phyloP scores from a whole-genome alignment of 2,797 vertebrate genomes.

The Sebastes hubbsi region DNA sequence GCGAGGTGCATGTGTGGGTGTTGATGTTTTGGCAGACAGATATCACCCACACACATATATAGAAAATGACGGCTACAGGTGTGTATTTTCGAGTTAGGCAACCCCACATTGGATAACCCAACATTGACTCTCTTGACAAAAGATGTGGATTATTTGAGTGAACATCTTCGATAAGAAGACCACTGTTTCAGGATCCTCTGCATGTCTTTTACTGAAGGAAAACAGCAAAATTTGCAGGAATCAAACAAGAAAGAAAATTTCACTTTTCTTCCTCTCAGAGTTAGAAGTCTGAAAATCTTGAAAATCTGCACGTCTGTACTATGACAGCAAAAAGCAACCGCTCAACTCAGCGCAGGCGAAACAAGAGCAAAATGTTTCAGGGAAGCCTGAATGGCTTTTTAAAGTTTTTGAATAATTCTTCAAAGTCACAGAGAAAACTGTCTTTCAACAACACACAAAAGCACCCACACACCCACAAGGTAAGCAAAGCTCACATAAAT shows the following conservation, averaged over 20 bases:
- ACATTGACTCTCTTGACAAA: not conserved
- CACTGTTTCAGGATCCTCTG: conserved; percentile 55
- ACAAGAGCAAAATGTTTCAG: conserved; percentile 21
- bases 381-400: conserved; percentile 21
- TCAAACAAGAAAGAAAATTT: conserved; percentile 1
- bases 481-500: conserved; percentile 18
- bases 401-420: conserved; percentile 53
- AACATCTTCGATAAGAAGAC: not conserved
- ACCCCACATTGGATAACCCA: conserved; percentile 2
- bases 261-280: conserved; percentile 1
- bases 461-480: not conserved
- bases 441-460: conserved; percentile 17
- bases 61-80: conserved; percentile 17
- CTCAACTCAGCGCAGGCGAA: conserved; percentile 5
- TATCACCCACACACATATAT: conserved; percentile 34
- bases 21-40: conserved; percentile 59
- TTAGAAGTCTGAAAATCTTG: conserved; percentile 25
- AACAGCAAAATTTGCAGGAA: conserved; percentile 50
- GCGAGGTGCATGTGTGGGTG: conserved; percentile 48
- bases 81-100: conserved; percentile 1
- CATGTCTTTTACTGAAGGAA: conserved; percentile 50
- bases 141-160: conserved; percentile 2
- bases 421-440: conserved; percentile 65
- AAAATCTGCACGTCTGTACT: conserved; percentile 17
- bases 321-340: not conserved